A percentile compares a stretch with the other conserved stretches of the same genome.
Conservation (phyloP, 1,140 invertebrate species). For the Lanistes nyassanus region DNA sequence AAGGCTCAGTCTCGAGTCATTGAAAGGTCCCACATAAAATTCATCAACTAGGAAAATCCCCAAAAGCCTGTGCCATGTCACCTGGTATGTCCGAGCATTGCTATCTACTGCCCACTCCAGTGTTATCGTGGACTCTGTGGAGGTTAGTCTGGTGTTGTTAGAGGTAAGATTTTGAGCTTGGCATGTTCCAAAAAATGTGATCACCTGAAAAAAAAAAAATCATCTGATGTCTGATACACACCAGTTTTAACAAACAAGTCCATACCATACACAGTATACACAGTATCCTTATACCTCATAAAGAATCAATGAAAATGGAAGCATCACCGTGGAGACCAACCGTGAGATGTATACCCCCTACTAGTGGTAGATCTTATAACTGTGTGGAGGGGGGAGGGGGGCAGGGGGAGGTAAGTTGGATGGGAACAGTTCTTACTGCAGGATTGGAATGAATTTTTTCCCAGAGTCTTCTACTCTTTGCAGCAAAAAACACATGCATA, state of each 20-base stretch:
- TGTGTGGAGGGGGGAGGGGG: too few relatives aligned
- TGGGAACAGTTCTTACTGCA: too few relatives aligned
- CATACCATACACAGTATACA: background rate
- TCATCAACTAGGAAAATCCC: slow-evolving; percentile 18
- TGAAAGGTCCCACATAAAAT: slow-evolving; percentile 6
- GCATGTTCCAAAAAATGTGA: background rate
- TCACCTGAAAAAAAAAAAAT: background rate
- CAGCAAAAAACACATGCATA: too few relatives aligned
- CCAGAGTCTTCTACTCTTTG: too few relatives aligned
- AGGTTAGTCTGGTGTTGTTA: background rate
- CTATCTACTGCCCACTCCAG: slow-evolving; percentile 1
- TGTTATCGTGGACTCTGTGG: slow-evolving; percentile 16
- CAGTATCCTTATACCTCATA: background rate
- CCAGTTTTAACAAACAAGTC: background rate
- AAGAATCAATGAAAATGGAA: background rate
- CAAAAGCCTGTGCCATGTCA: background rate
- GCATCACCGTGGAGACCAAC: too few relatives aligned
- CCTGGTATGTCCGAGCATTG: slow-evolving; percentile 8
- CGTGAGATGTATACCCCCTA: too few relatives aligned
- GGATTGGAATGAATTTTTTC: too few relatives aligned
- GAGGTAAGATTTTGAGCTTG: background rate
- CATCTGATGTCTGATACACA: background rate
- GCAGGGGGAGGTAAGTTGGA: too few relatives aligned
- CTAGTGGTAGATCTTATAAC: too few relatives aligned
- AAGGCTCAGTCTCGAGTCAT: background rate